phyloP scores from a whole-genome alignment of 2,888 invertebrate species.

The Apotomis turbidana region DNA sequence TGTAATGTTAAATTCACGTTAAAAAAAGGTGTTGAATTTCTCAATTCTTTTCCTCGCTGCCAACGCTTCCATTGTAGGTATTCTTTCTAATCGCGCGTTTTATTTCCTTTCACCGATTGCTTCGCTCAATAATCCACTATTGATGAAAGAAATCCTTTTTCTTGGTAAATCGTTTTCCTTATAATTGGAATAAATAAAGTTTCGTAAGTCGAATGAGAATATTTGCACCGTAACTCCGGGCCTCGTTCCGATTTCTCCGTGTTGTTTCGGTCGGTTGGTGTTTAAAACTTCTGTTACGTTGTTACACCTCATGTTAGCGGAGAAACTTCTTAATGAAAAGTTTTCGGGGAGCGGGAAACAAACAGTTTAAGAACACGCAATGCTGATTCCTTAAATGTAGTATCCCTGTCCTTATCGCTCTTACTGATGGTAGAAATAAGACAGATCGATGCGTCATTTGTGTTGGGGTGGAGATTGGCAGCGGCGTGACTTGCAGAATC shows the following conservation, averaged over 20 bases:
- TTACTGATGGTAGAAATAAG: background rate
- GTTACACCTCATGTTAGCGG: slow-evolving; percentile 39
- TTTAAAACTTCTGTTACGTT: slow-evolving; percentile 39
- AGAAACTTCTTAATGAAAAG: slow-evolving; percentile 41
- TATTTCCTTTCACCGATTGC: slow-evolving; percentile 11
- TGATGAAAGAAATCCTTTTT: slow-evolving; percentile 23
- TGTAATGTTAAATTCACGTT: background rate
- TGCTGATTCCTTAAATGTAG: slow-evolving; percentile 19
- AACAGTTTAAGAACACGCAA: slow-evolving; percentile 23
- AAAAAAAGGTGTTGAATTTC: background rate
- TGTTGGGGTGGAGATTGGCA: slow-evolving; percentile 1
- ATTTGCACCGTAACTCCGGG: slow-evolving; percentile 36
- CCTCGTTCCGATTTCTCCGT: slow-evolving; percentile 12
- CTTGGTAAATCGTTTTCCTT: slow-evolving; percentile 23
- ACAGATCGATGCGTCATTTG: slow-evolving; percentile 3
- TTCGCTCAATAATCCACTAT: slow-evolving; percentile 8
- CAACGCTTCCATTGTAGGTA: slow-evolving; percentile 22
- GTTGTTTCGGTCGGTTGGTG: slow-evolving; percentile 36
- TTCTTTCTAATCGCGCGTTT: slow-evolving; percentile 21
- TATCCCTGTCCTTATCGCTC: slow-evolving; percentile 20
- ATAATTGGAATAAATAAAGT: slow-evolving; percentile 39
- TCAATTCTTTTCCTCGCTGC: background rate
- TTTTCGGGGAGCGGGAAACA: slow-evolving; percentile 34
- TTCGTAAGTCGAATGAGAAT: slow-evolving; percentile 21
- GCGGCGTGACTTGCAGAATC: slow-evolving; percentile 34